A percentile compares a stretch with the other conserved stretches of the same genome.
Evolutionary conservation across 1,140 invertebrate species (phyloP).

Genomic region (Chrysopa pallens): DNA sequence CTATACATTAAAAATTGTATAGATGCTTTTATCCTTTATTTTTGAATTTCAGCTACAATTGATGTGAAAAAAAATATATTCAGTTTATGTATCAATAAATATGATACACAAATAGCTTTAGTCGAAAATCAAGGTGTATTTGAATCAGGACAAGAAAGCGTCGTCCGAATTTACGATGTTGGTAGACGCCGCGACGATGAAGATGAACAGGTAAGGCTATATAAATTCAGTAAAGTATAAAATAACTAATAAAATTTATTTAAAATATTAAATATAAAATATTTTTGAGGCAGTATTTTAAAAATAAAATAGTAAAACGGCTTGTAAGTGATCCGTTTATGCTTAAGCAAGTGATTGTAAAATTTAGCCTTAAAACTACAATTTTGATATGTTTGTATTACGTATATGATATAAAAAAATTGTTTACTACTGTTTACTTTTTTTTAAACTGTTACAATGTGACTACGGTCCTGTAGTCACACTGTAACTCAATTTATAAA

Average conservation of each 20-base stretch:
- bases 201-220: constrained; percentile 37
- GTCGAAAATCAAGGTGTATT: constrained; percentile 66
- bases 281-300: constrained; percentile 5
- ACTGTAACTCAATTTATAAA: no score
- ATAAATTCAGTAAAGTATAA: constrained; percentile 4
- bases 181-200: constrained; percentile 51
- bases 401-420: no score
- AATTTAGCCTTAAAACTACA: no score
- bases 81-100: constrained; percentile 51
- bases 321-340: neutral
- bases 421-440: no score
- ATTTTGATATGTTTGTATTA: no score
- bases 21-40: neutral
- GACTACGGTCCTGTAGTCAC: no score
- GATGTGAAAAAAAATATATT: constrained; percentile 42
- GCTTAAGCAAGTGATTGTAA: no score
- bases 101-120: constrained; percentile 61
- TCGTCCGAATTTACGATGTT: constrained; percentile 67
- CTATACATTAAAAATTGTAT: neutral
- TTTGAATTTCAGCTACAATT: constrained; percentile 14
- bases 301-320: constrained; percentile 2
- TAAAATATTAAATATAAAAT: neutral
- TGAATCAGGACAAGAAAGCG: constrained; percentile 63
- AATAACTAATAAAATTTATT: neutral
- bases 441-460: no score